Conservation (phyloP, 2,888 invertebrate species). For the Xylota sylvarum region DNA sequence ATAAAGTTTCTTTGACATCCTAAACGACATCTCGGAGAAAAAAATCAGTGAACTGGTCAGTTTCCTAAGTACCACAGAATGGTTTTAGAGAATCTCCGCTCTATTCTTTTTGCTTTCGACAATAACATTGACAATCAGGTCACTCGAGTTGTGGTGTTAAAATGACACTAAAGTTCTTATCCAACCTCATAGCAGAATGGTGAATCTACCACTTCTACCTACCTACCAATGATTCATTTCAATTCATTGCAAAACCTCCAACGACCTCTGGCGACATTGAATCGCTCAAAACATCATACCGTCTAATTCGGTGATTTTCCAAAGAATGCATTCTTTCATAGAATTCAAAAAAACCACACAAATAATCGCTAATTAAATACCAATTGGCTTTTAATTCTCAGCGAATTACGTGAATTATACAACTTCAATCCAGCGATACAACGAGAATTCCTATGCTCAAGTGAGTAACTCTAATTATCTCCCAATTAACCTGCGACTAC, state of each 20-base stretch:
- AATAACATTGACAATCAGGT: too few species aligned
- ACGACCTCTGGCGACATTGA: neutral
- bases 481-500: constrained; percentile 13
- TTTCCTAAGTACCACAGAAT: too few species aligned
- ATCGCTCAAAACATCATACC: neutral
- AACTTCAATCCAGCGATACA: neutral
- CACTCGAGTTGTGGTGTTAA: too few species aligned
- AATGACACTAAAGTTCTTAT: too few species aligned
- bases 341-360: neutral
- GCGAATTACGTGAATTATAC: constrained; percentile 10
- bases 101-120: too few species aligned
- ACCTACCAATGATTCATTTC: neutral
- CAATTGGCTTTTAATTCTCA: constrained; percentile 32
- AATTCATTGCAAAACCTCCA: neutral
- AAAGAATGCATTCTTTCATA: constrained; percentile 2
- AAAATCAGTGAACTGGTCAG: too few species aligned
- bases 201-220: too few species aligned
- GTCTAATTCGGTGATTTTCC: constrained; percentile 19
- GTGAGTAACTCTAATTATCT: constrained; percentile 37
- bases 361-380: constrained; percentile 8
- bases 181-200: too few species aligned
- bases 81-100: too few species aligned
- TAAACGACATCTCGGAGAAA: too few species aligned
- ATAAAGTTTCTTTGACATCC: too few species aligned
- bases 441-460: constrained; percentile 17